Base-by-base conservation (phyloP, 2,797 vertebrate genomes). In the Hypotaenidia okinawae region DNA sequence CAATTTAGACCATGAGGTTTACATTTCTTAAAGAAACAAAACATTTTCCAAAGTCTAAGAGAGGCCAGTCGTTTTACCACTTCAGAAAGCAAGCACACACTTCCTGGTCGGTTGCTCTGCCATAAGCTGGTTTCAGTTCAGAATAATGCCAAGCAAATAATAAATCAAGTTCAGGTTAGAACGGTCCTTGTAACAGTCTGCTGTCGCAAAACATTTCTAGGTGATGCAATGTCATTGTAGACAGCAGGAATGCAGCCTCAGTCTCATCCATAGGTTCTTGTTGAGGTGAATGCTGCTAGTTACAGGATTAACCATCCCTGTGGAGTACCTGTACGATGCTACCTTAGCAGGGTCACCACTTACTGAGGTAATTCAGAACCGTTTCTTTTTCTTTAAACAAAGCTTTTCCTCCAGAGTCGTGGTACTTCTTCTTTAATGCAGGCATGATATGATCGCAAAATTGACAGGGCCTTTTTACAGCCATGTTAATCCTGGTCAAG, bases 41-140 rank as follows among this genome's bases (percentile, higher is more conserved):
- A 35, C 15, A 2, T 54, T 87, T 92, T 78, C 32, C 0, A 0
- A 54, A 68, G 57, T 58, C 23, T 49, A 37, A 32, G 5, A 79
- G 47, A 74, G 79, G 49, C 16, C 21, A 61, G 37, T 33, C 6
- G 16, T 84, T 84, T 90, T 59, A 35, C 22, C 16, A 1, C 39
- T 75, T 91, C 35, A 76, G 59, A 82, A 84, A 80, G 51, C 43
- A 66, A 92, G 25, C 57, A 16, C 22, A 15, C 13, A 6, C 70
- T 87, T 90, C 70, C 92, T 83, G 61, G 11, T 47, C 28, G 11
- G 8, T 41, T 82, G 33, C 52, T 84, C 55, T 84, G 67, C 63
- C 78, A 51, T n/a, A 39, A 10, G 54, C 45, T 80, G 62, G 63
- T 96, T 94, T 95, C 94, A 58, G 64, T 86, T 87, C 84, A 86